A percentile compares a stretch with the other conserved stretches of the same genome.
Evolutionary conservation across 2,888 invertebrate species (phyloP).

Genomic region (Heliconius ismenius): DNA sequence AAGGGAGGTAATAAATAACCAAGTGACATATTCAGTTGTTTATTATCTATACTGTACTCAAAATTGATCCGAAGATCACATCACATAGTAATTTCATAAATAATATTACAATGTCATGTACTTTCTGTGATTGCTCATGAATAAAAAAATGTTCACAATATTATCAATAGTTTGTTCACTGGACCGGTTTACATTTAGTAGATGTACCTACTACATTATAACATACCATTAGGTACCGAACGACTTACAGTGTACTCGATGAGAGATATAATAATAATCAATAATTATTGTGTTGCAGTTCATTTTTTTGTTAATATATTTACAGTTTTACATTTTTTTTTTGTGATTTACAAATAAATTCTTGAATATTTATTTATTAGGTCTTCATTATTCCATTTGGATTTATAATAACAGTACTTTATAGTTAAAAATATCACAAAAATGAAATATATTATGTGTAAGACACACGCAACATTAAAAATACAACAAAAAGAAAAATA

Average conservation of each 20-base stretch:
- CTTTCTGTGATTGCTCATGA: constrained; percentile 80
- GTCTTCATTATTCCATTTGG: constrained; percentile 81
- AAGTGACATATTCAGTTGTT: constrained; percentile 86
- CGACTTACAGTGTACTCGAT: constrained; percentile 79
- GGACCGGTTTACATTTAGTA: constrained; percentile 79
- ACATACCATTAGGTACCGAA: constrained; percentile 77
- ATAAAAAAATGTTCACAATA: constrained; percentile 82
- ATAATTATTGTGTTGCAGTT: constrained; percentile 80
- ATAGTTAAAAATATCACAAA: constrained; percentile 84
- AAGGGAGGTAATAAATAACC: constrained; percentile 56
- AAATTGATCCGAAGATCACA: constrained; percentile 88
- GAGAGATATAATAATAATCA: constrained; percentile 69
- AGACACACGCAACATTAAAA: constrained; percentile 83
- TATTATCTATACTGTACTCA: constrained; percentile 89
- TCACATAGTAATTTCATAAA: constrained; percentile 86
- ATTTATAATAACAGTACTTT: constrained; percentile 83
- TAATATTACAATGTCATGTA: constrained; percentile 84
- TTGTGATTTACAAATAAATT: constrained; percentile 83
- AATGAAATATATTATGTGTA: constrained; percentile 83
- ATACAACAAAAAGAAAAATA: constrained; percentile 82
- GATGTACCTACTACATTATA: constrained; percentile 76
- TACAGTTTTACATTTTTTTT: constrained; percentile 82
- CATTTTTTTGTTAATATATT: constrained; percentile 81
- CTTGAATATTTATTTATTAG: constrained; percentile 82
- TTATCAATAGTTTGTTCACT: constrained; percentile 82